Conservation (phyloP, 1,140 invertebrate species). For the Scaptomyza hsui region DNA sequence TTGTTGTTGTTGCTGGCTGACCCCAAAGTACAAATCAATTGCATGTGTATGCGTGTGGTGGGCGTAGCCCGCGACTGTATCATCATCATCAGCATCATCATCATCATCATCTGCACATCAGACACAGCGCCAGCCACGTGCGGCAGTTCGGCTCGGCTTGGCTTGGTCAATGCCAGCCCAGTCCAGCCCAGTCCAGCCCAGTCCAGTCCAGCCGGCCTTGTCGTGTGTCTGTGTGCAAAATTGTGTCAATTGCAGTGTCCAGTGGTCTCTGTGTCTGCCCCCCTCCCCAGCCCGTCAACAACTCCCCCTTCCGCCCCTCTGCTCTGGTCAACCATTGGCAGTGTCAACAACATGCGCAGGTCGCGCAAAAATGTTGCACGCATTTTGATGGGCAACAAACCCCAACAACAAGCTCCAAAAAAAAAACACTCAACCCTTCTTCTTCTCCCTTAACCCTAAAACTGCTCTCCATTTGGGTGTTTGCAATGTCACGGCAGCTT, state of each 20-base stretch:
- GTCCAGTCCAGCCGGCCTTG: slow-evolving; percentile 38
- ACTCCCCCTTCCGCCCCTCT: not conserved
- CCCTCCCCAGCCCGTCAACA: not conserved
- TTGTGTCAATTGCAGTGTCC: slow-evolving; percentile 82
- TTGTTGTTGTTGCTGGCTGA: slow-evolving; percentile 58
- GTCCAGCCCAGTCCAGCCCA: too few relatives aligned
- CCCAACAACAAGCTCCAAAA: not conserved
- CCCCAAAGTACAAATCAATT: slow-evolving; percentile 82
- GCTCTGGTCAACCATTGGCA: slow-evolving; percentile 3
- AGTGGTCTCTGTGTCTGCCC: slow-evolving; percentile 15
- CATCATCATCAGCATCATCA: slow-evolving; percentile 31
- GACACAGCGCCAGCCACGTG: slow-evolving; percentile 49
- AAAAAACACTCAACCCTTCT: not conserved
- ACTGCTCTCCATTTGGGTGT: slow-evolving; percentile 4
- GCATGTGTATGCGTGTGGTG: slow-evolving; percentile 55
- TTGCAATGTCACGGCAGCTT: slow-evolving; percentile 48
- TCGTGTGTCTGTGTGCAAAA: slow-evolving; percentile 49
- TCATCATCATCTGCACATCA: slow-evolving; percentile 28
- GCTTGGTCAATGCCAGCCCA: slow-evolving; percentile 49
- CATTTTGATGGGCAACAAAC: slow-evolving; percentile 11
- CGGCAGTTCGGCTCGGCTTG: slow-evolving; percentile 42
- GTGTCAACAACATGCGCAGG: slow-evolving; percentile 74
- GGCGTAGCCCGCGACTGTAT: slow-evolving; percentile 39
- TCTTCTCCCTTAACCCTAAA: too few relatives aligned
- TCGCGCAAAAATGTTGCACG: slow-evolving; percentile 58